phyloP scores from a whole-genome alignment of 2,888 invertebrate genomes.

The Harmothoe impar region DNA sequence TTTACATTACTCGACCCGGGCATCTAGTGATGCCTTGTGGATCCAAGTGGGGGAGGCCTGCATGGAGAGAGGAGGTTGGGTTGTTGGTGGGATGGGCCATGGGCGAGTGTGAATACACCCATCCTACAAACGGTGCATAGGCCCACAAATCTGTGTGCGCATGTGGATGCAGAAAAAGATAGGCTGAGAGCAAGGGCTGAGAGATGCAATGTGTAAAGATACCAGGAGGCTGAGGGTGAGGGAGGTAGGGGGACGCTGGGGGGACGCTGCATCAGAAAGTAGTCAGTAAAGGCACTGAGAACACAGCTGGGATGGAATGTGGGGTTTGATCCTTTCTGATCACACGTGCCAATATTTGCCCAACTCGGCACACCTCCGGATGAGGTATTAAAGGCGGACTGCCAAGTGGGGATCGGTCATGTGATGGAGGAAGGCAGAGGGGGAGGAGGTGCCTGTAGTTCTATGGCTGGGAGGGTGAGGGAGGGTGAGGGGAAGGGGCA shows the following conservation, averaged over 20 bases:
- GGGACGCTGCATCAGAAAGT: background rate
- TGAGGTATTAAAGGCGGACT: background rate
- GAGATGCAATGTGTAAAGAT: no score
- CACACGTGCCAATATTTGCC: constrained; percentile 6
- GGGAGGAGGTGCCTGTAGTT: background rate
- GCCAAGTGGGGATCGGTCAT: background rate
- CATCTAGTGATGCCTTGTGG: no score
- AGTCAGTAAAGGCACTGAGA: background rate
- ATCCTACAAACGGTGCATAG: no score
- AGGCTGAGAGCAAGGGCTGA: no score
- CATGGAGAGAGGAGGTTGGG: no score
- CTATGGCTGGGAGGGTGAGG: background rate
- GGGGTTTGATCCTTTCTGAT: constrained; percentile 5
- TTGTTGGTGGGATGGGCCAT: no score
- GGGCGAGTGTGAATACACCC: no score
- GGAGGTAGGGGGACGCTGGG: background rate
- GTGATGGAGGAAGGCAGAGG: background rate
- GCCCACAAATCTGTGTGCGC: no score
- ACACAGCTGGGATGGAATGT: constrained; percentile 22
- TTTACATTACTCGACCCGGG: no score
- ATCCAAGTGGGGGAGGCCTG: no score
- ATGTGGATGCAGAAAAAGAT: no score
- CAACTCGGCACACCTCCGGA: constrained; percentile 12
- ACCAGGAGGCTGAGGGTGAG: background rate
- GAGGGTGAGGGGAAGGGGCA: background rate